Evolutionary conservation across 2,888 invertebrate genomes (phyloP), one percentile per base, ranked within the genome.

Genomic region (Chloroclysta siterata): DNA sequence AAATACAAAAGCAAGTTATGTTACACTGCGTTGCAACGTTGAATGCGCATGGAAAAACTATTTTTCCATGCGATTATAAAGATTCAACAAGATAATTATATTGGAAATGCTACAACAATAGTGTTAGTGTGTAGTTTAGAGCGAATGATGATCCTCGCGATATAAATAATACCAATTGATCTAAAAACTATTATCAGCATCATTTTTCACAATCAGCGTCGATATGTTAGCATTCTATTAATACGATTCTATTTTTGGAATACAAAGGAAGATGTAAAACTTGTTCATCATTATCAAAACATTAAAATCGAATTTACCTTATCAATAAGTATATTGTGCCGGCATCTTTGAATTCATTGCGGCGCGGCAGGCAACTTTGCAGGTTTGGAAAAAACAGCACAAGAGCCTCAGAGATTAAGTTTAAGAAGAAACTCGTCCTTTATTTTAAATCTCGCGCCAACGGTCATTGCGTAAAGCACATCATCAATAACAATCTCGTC

Each of bases 401-500:
- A 33, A 33, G 5, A 33, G n/a, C n/a, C n/a, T n/a, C n/a, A n/a
- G n/a, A 33, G 8, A 6, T 33, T 33, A 8, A 33, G 7, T 8
- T 33, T 33, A 6, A 33, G 33, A 33, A 33, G 33, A 33, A 44
- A 46, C 17, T 46, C 8, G 17, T 11, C 17, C 11, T 17, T 36
- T 3, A 14, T 51, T 51, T 29, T 8, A 11, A 51, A 51, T 36
- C 6, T 36, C 13, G 22, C 52, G 22, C 54, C 58, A 65, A 61
- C 63, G 59, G 60, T 64, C 66, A 56, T 56, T 60, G 72, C 67
- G 71, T 74, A 73, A 75, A 75, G 68, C 71, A 50, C 29, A 73
- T 74, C 71, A 78, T 76, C 70, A 78, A 78, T 78, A 79, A 79
- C 72, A 78, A 78, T 75, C 76, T 80, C 79, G 76, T 77, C 77